phyloP scores from a whole-genome alignment of 2,888 invertebrate species.

The Acrobasis repandana region DNA sequence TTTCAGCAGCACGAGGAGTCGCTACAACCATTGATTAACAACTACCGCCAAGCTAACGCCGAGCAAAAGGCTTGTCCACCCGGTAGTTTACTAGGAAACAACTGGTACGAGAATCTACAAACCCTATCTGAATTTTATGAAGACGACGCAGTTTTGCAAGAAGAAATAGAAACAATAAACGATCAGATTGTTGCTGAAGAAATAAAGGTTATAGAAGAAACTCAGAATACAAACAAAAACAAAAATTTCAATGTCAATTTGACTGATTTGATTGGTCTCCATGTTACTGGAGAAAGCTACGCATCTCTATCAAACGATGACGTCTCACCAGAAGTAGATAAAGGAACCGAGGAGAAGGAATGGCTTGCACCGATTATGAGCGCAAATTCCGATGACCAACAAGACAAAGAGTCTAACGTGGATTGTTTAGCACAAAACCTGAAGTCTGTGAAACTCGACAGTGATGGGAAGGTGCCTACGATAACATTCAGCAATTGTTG shows the following conservation, averaged over 20 bases:
- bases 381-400: slow-evolving; percentile 62
- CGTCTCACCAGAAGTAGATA: slow-evolving; percentile 57
- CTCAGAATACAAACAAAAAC: slow-evolving; percentile 44
- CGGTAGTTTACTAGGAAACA: slow-evolving; percentile 56
- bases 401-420: slow-evolving; percentile 52
- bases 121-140: slow-evolving; percentile 79
- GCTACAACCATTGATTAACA: slow-evolving; percentile 68
- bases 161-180: slow-evolving; percentile 65
- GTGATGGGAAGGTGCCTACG: slow-evolving; percentile 68
- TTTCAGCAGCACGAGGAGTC: slow-evolving; percentile 76
- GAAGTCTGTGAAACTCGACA: slow-evolving; percentile 61
- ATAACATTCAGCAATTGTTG: slow-evolving; percentile 80
- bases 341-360: slow-evolving; percentile 67
- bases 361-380: slow-evolving; percentile 76
- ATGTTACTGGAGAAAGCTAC: slow-evolving; percentile 64
- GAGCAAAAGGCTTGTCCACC: slow-evolving; percentile 47
- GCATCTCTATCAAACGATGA: slow-evolving; percentile 56
- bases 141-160: slow-evolving; percentile 64
- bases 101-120: slow-evolving; percentile 69
- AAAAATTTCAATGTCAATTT: slow-evolving; percentile 74
- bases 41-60: slow-evolving; percentile 55
- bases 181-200: slow-evolving; percentile 62
- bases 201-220: slow-evolving; percentile 45
- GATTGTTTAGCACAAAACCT: slow-evolving; percentile 65
- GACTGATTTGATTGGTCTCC: slow-evolving; percentile 65